Conservation (phyloP, 2,888 invertebrate species). For the Tiliacea citrago region DNA sequence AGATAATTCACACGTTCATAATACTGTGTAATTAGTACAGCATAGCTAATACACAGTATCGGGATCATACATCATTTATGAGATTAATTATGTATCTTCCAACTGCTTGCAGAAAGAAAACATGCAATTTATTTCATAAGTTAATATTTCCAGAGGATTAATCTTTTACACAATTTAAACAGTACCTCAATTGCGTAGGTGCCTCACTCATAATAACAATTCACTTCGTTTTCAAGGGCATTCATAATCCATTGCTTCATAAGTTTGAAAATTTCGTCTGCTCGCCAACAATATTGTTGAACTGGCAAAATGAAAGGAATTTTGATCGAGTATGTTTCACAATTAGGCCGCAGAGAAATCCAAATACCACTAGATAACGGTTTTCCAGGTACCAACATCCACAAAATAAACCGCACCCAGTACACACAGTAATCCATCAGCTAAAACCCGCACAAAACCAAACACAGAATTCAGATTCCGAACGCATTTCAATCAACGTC, state of each 20-base stretch:
- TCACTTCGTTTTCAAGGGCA: too few species aligned
- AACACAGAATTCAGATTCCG: slow-evolving; percentile 32
- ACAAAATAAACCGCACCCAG: background rate
- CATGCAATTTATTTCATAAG: background rate
- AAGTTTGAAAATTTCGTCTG: background rate
- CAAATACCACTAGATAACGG: background rate
- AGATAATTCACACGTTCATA: slow-evolving; percentile 39
- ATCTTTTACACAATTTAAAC: background rate
- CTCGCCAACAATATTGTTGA: background rate
- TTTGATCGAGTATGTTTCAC: background rate
- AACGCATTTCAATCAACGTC: slow-evolving; percentile 24
- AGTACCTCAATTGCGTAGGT: background rate
- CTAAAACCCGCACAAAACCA: slow-evolving; percentile 6
- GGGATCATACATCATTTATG: background rate
- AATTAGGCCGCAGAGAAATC: background rate
- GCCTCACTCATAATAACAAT: background rate
- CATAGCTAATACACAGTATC: too few species aligned
- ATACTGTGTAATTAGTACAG: slow-evolving; percentile 3
- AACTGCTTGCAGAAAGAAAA: background rate
- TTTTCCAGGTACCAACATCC: background rate
- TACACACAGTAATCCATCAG: slow-evolving; percentile 14
- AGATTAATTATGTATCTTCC: slow-evolving; percentile 14
- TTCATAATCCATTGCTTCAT: too few species aligned
- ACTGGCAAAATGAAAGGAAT: background rate
- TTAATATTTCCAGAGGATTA: background rate